These are phyloP conservation scores for Engystomops pustulosus DNA, from an alignment of 2,113 vertebrate species.

Conservation along the genomic window DNA sequence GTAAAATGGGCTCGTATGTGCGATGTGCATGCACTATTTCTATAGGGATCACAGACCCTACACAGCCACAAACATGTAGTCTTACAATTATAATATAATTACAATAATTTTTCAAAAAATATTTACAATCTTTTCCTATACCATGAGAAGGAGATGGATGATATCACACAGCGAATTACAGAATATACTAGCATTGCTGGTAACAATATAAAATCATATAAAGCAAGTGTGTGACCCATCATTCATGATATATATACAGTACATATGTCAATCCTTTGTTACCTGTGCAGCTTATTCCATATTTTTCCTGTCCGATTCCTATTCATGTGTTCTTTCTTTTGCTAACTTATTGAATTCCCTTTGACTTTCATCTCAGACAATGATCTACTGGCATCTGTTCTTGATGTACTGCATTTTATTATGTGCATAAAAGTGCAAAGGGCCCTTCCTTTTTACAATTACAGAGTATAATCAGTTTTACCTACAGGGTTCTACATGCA, in stretches of 20 bases:
- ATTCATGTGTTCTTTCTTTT: not conserved
- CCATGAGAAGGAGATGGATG: too few relatives aligned
- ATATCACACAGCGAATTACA: too few relatives aligned
- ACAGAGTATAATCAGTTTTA: slow-evolving; percentile 52
- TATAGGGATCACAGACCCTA: too few relatives aligned
- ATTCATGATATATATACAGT: not conserved
- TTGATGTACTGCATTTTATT: slow-evolving; percentile 42
- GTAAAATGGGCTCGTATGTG: too few relatives aligned
- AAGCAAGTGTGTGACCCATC: too few relatives aligned
- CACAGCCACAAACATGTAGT: too few relatives aligned
- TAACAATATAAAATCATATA: too few relatives aligned
- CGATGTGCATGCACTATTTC: too few relatives aligned
- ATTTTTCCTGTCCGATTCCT: not conserved
- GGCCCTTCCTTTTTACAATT: slow-evolving; percentile 53
- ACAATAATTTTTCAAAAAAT: too few relatives aligned
- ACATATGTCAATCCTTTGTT: not conserved
- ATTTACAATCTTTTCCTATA: too few relatives aligned
- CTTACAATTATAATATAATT: too few relatives aligned
- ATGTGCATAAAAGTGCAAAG: slow-evolving; percentile 49
- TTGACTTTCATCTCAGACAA: slow-evolving; percentile 42
- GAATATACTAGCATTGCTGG: too few relatives aligned
- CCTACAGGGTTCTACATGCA: slow-evolving; percentile 54
- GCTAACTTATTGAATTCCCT: slow-evolving; percentile 34
- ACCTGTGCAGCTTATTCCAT: not conserved
- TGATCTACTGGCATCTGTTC: slow-evolving; percentile 41